phyloP scores from a whole-genome alignment of 2,113 vertebrate species.

The Pseudonaja textilis region DNA sequence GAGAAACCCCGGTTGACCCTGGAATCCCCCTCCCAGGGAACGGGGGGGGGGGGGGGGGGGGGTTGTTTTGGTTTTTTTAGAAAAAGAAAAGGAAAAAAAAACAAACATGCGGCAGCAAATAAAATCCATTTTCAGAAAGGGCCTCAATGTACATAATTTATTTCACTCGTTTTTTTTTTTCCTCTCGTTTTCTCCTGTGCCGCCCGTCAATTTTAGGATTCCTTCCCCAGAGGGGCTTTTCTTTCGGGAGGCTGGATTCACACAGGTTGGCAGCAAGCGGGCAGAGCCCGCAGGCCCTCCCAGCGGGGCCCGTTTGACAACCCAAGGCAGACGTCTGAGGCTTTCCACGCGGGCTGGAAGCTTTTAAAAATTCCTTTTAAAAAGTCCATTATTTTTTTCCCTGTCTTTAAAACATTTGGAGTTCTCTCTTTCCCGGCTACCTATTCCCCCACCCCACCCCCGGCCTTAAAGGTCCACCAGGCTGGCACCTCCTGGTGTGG shows the following conservation, averaged over 20 bases:
- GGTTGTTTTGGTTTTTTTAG: too few species aligned
- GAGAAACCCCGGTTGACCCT: neutral
- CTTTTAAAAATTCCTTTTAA: neutral
- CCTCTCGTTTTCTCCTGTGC: neutral
- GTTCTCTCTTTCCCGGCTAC: neutral
- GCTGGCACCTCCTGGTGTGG: too few species aligned
- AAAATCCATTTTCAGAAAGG: neutral
- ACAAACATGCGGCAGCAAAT: neutral
- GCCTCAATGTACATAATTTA: neutral
- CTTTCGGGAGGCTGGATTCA: neutral
- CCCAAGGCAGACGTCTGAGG: neutral
- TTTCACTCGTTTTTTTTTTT: neutral
- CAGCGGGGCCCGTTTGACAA: fast-evolving
- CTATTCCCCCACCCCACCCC: neutral
- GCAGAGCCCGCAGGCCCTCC: too few species aligned
- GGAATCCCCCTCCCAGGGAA: neutral
- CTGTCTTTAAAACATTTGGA: neutral
- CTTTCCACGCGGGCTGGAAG: neutral
- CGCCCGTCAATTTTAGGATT: neutral
- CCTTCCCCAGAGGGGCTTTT: neutral
- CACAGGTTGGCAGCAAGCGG: neutral
- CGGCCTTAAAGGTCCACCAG: neutral
- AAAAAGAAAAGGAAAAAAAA: neutral
- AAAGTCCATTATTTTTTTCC: too few species aligned
- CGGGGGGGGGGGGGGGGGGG: too few species aligned